These are phyloP conservation scores for Bolinopsis microptera DNA, from an alignment of 37 sponge, comb jelly and placozoan genomes.

Conservation along the genomic window DNA sequence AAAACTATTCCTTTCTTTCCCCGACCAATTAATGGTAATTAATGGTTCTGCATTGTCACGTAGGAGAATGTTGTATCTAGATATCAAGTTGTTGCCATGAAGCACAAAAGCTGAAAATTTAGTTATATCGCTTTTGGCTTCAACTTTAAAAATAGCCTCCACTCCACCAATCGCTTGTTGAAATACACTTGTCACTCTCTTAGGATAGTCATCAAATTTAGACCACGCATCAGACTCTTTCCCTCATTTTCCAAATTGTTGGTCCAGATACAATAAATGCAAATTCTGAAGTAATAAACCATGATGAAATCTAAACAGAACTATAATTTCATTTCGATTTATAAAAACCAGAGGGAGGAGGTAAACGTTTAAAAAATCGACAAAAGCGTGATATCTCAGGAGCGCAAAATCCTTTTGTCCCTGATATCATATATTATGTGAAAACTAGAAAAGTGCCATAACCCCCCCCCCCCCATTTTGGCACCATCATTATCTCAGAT, in stretches of 20 bases:
- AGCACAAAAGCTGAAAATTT: neutral
- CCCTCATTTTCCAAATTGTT: neutral
- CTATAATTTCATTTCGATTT: too few relatives aligned
- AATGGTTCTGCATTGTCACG: neutral
- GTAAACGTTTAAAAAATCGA: too few relatives aligned
- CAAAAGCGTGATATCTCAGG: too few relatives aligned
- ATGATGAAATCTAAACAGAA: neutral
- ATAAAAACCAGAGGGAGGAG: too few relatives aligned
- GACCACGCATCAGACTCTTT: neutral
- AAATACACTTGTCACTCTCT: neutral
- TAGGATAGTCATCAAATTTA: neutral
- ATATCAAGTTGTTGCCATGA: neutral
- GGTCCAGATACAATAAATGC: neutral
- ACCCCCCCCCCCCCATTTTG: constrained; percentile 2
- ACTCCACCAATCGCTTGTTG: neutral
- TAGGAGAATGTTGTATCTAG: neutral
- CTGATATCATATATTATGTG: too few relatives aligned
- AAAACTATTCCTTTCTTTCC: neutral
- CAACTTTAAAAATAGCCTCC: neutral
- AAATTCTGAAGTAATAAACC: neutral
- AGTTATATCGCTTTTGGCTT: neutral
- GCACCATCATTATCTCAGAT: too few relatives aligned
- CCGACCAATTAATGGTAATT: neutral
- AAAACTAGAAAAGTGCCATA: too few relatives aligned
- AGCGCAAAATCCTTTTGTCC: too few relatives aligned